phyloP scores from a whole-genome alignment of 1,140 invertebrate genomes.

The Eriocheir sinensis region DNA sequence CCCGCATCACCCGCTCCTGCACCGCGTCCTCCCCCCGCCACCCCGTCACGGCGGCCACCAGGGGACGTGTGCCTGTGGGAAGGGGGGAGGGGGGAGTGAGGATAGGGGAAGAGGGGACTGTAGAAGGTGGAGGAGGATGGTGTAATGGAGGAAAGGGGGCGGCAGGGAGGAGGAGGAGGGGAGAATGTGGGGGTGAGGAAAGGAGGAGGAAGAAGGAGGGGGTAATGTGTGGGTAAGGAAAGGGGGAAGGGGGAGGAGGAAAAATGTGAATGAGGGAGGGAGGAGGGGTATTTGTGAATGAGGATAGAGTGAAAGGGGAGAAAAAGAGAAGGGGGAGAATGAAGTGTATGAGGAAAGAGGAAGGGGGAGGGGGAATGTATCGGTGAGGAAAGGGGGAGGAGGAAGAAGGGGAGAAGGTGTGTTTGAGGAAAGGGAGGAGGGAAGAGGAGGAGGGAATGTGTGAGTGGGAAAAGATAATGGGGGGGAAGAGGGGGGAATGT shows the following conservation, averaged over 20 bases:
- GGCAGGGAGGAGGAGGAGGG: neutral
- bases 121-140: neutral
- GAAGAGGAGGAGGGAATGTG: no score
- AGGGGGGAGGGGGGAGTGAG: neutral
- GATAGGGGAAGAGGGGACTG: neutral
- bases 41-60: neutral
- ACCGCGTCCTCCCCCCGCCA: neutral
- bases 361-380: no score
- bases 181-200: neutral
- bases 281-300: no score
- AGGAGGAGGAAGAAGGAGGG: neutral
- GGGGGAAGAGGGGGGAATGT: no score
- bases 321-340: no score
- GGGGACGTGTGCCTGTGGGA: neutral
- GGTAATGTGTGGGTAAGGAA: neutral
- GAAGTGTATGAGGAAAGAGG: no score
- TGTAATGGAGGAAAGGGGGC: neutral
- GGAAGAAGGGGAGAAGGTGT: no score
- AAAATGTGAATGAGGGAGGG: no score
- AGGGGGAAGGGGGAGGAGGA: neutral
- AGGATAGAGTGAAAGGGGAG: no score
- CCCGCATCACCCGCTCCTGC: slow-evolving; percentile 15
- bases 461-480: no score
- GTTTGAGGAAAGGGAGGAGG: no score
- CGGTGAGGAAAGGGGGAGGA: neutral